phyloP scores from a whole-genome alignment of 2,888 invertebrate species.

The Rhagium mordax region DNA sequence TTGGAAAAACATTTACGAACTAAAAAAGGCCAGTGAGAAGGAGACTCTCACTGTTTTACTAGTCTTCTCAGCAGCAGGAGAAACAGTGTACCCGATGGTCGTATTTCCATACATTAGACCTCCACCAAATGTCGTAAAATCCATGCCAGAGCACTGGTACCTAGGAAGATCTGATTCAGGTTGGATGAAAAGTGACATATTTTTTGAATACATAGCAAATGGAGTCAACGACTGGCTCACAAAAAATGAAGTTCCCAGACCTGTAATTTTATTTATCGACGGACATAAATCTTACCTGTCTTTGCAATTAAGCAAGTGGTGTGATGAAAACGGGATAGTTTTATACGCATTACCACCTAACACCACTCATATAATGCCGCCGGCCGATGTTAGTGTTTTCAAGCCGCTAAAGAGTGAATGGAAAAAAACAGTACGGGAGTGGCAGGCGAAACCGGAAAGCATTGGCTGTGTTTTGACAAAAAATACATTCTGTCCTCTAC shows the following conservation, averaged over 20 bases:
- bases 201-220: slow-evolving; percentile 34
- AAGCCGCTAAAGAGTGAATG: slow-evolving; percentile 13
- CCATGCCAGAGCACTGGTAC: slow-evolving; percentile 47
- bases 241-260: slow-evolving; percentile 13
- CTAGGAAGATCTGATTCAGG: slow-evolving; percentile 53
- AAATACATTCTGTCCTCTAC: not conserved
- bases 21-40: slow-evolving; percentile 37
- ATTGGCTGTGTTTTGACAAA: slow-evolving; percentile 2
- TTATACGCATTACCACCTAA: slow-evolving; percentile 43
- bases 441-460: slow-evolving; percentile 25
- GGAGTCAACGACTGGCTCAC: slow-evolving; percentile 32
- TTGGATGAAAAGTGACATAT: slow-evolving; percentile 50
- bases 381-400: slow-evolving; percentile 30
- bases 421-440: slow-evolving; percentile 14
- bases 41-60: slow-evolving; percentile 48
- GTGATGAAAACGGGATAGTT: slow-evolving; percentile 51
- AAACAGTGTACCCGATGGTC: slow-evolving; percentile 49
- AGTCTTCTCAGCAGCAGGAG: slow-evolving; percentile 45
- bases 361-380: slow-evolving; percentile 29
- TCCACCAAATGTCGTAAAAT: slow-evolving; percentile 46
- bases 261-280: slow-evolving; percentile 55
- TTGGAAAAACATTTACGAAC: slow-evolving; percentile 39
- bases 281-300: slow-evolving; percentile 56
- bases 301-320: slow-evolving; percentile 44
- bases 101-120: slow-evolving; percentile 53